phyloP scores from a whole-genome alignment of 2,113 vertebrate species.

The Drymodes brunneopygia region DNA sequence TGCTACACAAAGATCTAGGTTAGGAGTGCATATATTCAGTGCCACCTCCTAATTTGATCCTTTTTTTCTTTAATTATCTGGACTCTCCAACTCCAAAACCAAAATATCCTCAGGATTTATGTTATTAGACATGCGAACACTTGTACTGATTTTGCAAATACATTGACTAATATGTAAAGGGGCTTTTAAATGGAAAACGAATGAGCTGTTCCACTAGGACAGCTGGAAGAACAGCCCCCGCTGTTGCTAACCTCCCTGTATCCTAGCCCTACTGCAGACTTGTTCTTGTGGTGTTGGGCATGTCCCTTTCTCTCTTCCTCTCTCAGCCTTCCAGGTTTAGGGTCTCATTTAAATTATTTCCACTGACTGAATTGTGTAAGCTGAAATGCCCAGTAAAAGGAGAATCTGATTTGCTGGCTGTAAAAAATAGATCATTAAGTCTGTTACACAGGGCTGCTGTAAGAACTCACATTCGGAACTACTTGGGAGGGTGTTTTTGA shows the following conservation, averaged over 20 bases:
- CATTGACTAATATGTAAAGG: neutral
- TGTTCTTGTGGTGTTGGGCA: neutral
- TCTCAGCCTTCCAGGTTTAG: neutral
- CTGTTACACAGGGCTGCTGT: neutral
- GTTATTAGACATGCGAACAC: neutral
- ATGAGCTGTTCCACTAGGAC: neutral
- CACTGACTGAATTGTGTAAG: neutral
- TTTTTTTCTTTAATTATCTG: neutral
- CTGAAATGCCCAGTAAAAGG: neutral
- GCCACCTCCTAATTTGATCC: neutral
- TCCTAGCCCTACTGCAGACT: neutral
- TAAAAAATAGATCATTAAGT: neutral
- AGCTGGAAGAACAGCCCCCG: neutral
- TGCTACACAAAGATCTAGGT: neutral
- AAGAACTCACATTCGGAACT: neutral
- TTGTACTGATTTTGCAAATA: neutral
- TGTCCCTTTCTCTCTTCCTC: neutral
- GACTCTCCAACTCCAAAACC: neutral
- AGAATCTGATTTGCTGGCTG: neutral
- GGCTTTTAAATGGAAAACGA: neutral
- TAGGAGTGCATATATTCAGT: neutral
- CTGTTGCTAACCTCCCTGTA: neutral
- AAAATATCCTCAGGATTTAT: neutral
- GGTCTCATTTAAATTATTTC: neutral
- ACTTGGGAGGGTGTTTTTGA: neutral